Conservation (phyloP, 2,797 vertebrate genomes). For the Onychomys torridus region DNA sequence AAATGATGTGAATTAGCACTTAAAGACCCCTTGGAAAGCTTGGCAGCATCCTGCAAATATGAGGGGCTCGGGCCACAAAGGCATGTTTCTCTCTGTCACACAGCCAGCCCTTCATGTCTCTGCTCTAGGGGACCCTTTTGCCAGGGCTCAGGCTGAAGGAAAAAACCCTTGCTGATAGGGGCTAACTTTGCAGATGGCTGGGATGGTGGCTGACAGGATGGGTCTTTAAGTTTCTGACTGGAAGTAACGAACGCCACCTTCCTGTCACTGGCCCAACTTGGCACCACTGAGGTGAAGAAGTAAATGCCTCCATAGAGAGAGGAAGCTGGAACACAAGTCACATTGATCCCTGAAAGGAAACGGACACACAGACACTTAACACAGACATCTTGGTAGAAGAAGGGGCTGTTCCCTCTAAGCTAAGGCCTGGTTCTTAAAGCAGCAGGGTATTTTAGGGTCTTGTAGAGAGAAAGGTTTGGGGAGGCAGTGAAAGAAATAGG, state of each 20-base stretch:
- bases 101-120: neutral
- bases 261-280: neutral
- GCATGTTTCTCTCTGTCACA: neutral
- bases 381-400: neutral
- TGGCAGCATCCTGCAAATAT: neutral
- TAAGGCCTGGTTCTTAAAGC: neutral
- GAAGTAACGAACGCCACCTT: neutral
- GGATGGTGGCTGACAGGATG: too few species aligned
- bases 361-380: neutral
- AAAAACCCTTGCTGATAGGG: neutral
- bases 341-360: neutral
- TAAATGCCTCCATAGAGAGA: neutral
- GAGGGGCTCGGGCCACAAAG: neutral
- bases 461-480: constrained; percentile 6
- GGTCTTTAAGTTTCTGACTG: neutral
- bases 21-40: neutral
- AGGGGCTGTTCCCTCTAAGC: neutral
- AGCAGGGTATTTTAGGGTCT: constrained; percentile 5
- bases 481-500: constrained; percentile 15
- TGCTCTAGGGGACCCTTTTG: neutral
- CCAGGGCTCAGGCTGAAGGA: neutral
- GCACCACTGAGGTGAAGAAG: neutral
- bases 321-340: neutral
- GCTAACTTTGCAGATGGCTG: neutral
- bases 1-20: neutral